Conservation (phyloP, 2,888 invertebrate species). For the Leptothorax acervorum region DNA sequence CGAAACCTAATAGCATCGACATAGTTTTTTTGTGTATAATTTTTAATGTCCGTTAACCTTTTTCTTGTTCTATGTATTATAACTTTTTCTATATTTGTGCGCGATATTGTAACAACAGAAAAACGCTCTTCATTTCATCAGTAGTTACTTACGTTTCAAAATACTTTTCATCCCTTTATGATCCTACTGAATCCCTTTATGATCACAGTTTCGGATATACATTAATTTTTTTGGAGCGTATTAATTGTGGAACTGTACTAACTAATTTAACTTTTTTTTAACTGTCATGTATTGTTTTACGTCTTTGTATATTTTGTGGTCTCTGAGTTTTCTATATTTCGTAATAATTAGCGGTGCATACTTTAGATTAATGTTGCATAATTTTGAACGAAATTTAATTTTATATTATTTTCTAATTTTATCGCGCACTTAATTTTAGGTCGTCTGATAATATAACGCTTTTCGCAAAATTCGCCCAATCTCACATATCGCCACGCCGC, state of each 20-base stretch:
- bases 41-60: conserved; percentile 7
- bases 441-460: not conserved
- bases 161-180: not conserved
- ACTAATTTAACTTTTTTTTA: conserved; percentile 13
- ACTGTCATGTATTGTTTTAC: not conserved
- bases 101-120: not conserved
- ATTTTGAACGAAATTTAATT: conserved; percentile 16
- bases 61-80: conserved; percentile 10
- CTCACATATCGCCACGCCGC: not conserved
- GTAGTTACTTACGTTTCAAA: conserved; percentile 25
- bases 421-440: not conserved
- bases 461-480: not conserved
- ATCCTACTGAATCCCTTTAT: not conserved
- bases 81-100: not conserved
- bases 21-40: not conserved
- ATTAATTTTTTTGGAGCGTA: conserved; percentile 16
- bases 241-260: not conserved
- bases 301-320: not conserved
- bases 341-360: not conserved
- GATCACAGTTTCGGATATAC: not conserved
- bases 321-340: not conserved
- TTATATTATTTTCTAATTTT: not conserved
- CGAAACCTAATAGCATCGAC: not conserved
- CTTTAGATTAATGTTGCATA: not conserved
- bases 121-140: conserved; percentile 7